A percentile compares a stretch with the other conserved stretches of the same genome.
Conservation (phyloP, 2,888 invertebrate species). For the Melieria crassipennis region DNA sequence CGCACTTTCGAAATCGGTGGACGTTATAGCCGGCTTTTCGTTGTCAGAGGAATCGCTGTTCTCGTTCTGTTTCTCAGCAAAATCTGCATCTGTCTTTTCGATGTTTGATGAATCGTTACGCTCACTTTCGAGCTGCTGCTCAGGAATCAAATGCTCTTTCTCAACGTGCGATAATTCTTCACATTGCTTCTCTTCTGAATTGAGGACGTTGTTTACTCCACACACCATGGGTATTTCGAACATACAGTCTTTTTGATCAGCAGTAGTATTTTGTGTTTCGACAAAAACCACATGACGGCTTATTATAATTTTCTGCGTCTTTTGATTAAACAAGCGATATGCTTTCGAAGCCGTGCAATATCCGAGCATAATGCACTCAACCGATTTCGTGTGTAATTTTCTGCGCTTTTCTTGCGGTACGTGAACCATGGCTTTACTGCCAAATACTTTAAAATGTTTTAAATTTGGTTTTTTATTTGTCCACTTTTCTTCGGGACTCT, state of each 20-base stretch:
- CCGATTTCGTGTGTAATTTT: conserved; percentile 19
- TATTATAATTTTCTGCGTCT: conserved; percentile 21
- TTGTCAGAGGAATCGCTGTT: not conserved
- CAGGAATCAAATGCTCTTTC: conserved; percentile 1
- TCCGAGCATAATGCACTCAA: conserved; percentile 17
- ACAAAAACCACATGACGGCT: conserved; percentile 19
- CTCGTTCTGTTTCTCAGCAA: not conserved
- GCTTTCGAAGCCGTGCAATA: conserved; percentile 15
- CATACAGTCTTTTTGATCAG: conserved; percentile 7
- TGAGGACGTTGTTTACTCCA: not conserved
- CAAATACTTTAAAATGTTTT: conserved; percentile 12
- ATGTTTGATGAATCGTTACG: not conserved
- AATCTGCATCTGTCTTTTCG: not conserved
- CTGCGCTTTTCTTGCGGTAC: conserved; percentile 12
- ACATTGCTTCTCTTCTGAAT: conserved; percentile 14
- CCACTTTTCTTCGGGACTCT: conserved; percentile 19
- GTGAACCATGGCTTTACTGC: conserved; percentile 19
- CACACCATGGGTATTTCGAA: not conserved
- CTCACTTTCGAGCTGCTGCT: not conserved
- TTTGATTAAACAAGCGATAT: conserved; percentile 18
- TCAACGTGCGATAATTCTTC: not conserved
- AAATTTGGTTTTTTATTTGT: conserved; percentile 24
- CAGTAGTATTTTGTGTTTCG: conserved; percentile 5
- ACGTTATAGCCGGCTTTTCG: not conserved
- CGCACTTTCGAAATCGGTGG: not conserved